These are phyloP conservation scores for Tupaia tana DNA, from an alignment of 2,113 vertebrate genomes.

Conservation along the genomic window DNA sequence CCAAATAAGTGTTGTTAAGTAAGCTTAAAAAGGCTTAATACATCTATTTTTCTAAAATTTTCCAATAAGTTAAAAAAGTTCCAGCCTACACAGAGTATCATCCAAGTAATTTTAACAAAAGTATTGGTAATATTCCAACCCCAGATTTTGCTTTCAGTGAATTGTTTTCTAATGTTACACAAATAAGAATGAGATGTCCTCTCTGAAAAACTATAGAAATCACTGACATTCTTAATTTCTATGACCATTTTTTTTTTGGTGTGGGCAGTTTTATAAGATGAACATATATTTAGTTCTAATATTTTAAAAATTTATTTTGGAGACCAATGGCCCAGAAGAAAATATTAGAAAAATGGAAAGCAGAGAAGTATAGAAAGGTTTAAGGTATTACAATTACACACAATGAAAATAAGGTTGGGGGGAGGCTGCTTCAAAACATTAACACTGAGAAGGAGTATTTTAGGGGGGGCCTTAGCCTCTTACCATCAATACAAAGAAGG, in stretches of 20 bases:
- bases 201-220: background rate
- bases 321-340: slow-evolving; percentile 37
- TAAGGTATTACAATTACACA: background rate
- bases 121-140: background rate
- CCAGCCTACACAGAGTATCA: slow-evolving; percentile 29
- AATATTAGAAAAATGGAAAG: slow-evolving; percentile 29
- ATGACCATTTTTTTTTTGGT: slow-evolving; percentile 15
- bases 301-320: slow-evolving; percentile 53
- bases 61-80: slow-evolving; percentile 52
- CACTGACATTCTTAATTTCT: background rate
- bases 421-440: background rate
- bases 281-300: background rate
- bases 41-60: slow-evolving; percentile 9
- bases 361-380: background rate
- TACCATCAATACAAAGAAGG: background rate
- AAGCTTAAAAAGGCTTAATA: background rate
- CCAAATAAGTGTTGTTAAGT: slow-evolving; percentile 43
- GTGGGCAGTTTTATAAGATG: background rate
- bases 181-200: background rate
- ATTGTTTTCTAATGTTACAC: background rate
- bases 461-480: background rate
- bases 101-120: slow-evolving; percentile 34
- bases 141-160: background rate
- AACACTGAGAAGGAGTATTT: background rate
- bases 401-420: background rate